A percentile compares a stretch with the other conserved stretches of the same genome.
phyloP scores from a whole-genome alignment of 2,113 vertebrate genomes.

The Illadopsis cleaveri region DNA sequence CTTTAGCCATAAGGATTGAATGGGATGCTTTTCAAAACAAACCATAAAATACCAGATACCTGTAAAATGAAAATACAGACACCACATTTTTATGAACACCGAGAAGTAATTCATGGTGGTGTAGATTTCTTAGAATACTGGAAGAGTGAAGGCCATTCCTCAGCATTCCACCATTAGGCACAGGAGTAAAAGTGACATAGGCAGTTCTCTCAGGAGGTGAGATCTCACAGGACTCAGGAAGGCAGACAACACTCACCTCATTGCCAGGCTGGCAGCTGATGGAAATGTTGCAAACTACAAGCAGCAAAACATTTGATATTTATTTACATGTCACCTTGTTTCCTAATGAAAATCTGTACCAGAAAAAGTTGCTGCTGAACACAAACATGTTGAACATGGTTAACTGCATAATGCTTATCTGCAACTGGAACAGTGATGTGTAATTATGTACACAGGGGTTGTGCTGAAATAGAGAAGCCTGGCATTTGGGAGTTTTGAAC shows the following conservation, averaged over 20 bases:
- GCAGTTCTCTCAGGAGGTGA: not conserved
- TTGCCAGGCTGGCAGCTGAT: not conserved
- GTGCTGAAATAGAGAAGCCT: not conserved
- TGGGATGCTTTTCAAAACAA: not conserved
- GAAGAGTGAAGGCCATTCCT: not conserved
- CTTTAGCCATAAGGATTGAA: not conserved
- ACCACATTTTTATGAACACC: not conserved
- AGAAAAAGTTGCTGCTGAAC: not conserved
- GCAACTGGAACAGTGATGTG: not conserved
- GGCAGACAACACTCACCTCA: not conserved
- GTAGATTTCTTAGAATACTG: not conserved
- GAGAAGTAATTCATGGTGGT: not conserved
- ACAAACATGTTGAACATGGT: not conserved
- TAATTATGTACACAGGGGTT: not conserved
- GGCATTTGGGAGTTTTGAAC: not conserved
- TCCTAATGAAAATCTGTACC: not conserved
- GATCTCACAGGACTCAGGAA: not conserved
- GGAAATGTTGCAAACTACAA: not conserved
- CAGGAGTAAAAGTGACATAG: not conserved
- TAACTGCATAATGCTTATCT: not conserved
- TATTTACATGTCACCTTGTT: not conserved
- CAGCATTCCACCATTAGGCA: not conserved
- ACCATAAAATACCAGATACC: not conserved
- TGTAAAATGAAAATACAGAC: not conserved
- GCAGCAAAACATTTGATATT: not conserved